phyloP scores from a whole-genome alignment of 2,113 vertebrate genomes.

The Osmerus mordax region DNA sequence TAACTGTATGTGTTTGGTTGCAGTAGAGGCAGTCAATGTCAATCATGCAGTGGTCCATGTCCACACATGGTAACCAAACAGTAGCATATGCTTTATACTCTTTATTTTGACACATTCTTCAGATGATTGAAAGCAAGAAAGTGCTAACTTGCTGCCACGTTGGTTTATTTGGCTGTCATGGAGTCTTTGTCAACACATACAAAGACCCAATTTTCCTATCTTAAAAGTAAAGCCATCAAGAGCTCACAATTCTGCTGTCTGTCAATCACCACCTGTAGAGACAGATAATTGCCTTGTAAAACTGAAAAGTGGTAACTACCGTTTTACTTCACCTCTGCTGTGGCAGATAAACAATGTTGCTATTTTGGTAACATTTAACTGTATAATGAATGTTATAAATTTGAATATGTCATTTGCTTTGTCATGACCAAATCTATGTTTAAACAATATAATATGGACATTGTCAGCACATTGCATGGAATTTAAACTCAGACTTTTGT shows the following conservation, averaged over 20 bases:
- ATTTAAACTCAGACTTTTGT: too few relatives aligned
- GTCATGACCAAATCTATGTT: too few relatives aligned
- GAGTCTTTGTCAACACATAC: constrained; percentile 13
- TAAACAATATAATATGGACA: too few relatives aligned
- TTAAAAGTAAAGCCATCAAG: constrained; percentile 42
- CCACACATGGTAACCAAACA: constrained; percentile 23
- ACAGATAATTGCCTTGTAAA: constrained; percentile 40
- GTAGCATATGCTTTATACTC: constrained; percentile 21
- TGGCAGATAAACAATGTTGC: too few relatives aligned
- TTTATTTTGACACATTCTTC: background rate
- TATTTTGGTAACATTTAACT: too few relatives aligned
- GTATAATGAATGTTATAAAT: too few relatives aligned
- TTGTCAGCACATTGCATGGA: too few relatives aligned
- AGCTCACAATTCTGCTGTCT: constrained; percentile 56
- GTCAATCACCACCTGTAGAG: constrained; percentile 44
- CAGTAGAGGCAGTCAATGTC: constrained; percentile 22
- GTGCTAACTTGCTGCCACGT: too few relatives aligned
- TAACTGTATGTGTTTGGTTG: constrained; percentile 32
- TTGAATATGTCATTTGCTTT: too few relatives aligned
- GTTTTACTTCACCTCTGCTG: background rate
- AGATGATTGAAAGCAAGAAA: background rate
- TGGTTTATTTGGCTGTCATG: too few relatives aligned
- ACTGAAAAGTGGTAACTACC: background rate
- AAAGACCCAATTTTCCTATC: constrained; percentile 48
- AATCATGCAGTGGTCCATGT: constrained; percentile 22